Conservation (phyloP, 2,113 vertebrate genomes). For the Oceanodroma tethys region DNA sequence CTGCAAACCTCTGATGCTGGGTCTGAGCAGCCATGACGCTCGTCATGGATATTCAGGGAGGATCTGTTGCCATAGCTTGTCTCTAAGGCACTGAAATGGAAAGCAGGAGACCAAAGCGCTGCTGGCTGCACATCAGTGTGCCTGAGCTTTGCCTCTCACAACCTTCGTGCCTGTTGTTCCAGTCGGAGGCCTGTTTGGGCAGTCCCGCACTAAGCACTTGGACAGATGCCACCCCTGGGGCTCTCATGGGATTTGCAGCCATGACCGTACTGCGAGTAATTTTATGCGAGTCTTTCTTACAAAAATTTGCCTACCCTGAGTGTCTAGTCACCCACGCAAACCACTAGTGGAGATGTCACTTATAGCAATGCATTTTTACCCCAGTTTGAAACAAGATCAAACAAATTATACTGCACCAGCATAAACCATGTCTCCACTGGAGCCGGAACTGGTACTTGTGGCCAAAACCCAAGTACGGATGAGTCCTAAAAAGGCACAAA, state of each 20-base stretch:
- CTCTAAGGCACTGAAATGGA: neutral
- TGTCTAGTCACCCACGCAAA: constrained; percentile 49
- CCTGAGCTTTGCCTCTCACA: neutral
- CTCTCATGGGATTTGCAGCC: constrained; percentile 14
- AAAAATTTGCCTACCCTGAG: constrained; percentile 38
- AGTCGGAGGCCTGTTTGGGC: neutral
- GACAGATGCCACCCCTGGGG: neutral
- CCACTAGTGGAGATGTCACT: constrained; percentile 37
- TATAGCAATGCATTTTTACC: constrained; percentile 12
- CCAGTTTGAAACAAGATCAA: constrained; percentile 36
- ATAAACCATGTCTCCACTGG: neutral
- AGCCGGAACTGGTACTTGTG: neutral
- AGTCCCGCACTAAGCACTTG: neutral
- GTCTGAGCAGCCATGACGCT: neutral
- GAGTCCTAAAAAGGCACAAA: neutral
- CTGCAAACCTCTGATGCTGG: neutral
- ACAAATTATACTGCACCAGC: neutral
- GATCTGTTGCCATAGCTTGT: neutral
- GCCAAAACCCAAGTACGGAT: neutral
- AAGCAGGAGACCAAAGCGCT: neutral
- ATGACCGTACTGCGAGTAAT: neutral
- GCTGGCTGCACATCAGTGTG: fast-evolving
- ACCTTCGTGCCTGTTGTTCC: neutral
- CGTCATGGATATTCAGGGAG: neutral
- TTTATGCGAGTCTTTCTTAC: neutral